Conservation (phyloP, 2,888 invertebrate species). For the Odontomyia ornata region DNA sequence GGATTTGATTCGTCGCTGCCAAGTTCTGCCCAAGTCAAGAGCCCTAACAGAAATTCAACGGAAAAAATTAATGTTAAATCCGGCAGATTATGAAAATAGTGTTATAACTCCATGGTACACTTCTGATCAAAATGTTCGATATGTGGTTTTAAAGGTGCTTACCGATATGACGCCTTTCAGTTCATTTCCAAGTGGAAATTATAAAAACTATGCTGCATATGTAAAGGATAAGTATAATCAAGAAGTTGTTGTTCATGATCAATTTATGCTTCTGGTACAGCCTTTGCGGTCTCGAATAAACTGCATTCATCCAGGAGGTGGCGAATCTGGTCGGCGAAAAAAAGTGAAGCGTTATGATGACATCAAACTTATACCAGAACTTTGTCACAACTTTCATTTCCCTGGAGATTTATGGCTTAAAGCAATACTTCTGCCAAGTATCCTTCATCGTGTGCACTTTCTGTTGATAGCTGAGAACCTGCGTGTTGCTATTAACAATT, state of each 20-base stretch:
- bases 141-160: conserved; percentile 76
- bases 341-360: conserved; percentile 56
- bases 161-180: conserved; percentile 73
- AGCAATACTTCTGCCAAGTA: conserved; percentile 82
- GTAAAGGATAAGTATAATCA: conserved; percentile 78
- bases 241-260: conserved; percentile 67
- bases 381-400: conserved; percentile 77
- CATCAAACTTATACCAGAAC: conserved; percentile 86
- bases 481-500: conserved; percentile 61
- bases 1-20: conserved; percentile 66
- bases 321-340: conserved; percentile 58
- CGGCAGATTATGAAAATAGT: conserved; percentile 72
- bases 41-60: conserved; percentile 66
- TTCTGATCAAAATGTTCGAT: conserved; percentile 66
- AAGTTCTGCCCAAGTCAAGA: conserved; percentile 62
- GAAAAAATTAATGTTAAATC: conserved; percentile 64
- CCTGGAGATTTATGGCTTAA: conserved; percentile 86
- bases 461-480: conserved; percentile 60
- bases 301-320: conserved; percentile 56
- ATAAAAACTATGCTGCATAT: conserved; percentile 76
- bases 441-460: conserved; percentile 74
- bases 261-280: conserved; percentile 85
- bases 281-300: conserved; percentile 60
- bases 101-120: conserved; percentile 91
- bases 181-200: conserved; percentile 71